Percentiles rank a stretch among this genome's conserved stretches.
Conservation (phyloP, 92 coral and sea anemone genomes). For the Virgularia gustaviana region DNA sequence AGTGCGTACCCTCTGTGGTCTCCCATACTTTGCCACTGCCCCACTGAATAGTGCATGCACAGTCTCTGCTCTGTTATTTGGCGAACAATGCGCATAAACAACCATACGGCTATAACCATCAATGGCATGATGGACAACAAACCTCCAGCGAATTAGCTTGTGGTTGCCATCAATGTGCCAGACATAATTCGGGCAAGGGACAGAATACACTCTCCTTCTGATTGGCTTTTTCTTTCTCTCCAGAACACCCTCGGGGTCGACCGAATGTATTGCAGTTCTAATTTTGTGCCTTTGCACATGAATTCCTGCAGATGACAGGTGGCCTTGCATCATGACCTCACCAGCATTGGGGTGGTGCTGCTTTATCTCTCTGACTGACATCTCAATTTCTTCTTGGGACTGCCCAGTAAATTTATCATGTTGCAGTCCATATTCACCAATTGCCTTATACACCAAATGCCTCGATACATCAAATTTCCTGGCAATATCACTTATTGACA, state of each 20-base stretch:
- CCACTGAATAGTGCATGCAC: not conserved
- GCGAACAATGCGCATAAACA: constrained; percentile 6
- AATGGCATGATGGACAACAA: not conserved
- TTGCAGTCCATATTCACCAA: not conserved
- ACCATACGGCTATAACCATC: not conserved
- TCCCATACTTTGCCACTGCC: constrained; percentile 24
- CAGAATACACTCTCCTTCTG: not conserved
- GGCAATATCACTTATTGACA: constrained; percentile 32
- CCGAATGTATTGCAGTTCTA: not conserved
- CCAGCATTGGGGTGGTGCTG: constrained; percentile 27
- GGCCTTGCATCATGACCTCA: constrained; percentile 19
- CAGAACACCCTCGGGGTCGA: constrained; percentile 10
- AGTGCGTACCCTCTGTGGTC: constrained; percentile 43
- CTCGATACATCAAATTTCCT: constrained; percentile 29
- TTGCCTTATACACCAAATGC: constrained; percentile 45
- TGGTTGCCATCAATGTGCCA: too few species aligned
- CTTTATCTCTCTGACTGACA: not conserved
- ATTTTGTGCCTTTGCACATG: constrained; percentile 1
- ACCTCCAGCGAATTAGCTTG: not conserved
- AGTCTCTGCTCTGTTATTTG: not conserved
- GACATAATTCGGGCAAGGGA: not conserved
- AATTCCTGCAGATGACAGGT: not conserved
- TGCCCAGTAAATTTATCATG: constrained; percentile 5
- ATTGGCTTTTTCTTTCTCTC: constrained; percentile 1
- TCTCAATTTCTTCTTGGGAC: constrained; percentile 23